Percentiles rank a stretch among this genome's conserved stretches.
Evolutionary conservation across 2,113 vertebrate species (phyloP).

Genomic region (Chionis minor): DNA sequence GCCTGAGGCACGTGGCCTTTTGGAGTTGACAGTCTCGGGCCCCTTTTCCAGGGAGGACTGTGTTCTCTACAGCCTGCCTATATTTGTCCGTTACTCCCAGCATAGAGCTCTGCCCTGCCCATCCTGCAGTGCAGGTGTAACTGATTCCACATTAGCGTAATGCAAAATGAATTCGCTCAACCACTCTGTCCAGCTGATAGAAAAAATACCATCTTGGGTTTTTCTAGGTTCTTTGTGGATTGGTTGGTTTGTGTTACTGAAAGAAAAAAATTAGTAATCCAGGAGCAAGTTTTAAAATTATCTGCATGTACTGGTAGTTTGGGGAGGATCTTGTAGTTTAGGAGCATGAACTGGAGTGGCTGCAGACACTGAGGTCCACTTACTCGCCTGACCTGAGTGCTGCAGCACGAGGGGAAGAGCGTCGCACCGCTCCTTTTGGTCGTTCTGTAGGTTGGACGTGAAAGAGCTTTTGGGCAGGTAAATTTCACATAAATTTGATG

Average conservation of each 20-base stretch:
- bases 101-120: background rate
- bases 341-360: background rate
- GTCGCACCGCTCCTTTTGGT: background rate
- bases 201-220: background rate
- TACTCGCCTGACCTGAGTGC: background rate
- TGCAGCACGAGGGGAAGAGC: background rate
- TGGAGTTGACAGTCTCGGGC: background rate
- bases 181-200: background rate
- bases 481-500: background rate
- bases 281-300: background rate
- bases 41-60: background rate
- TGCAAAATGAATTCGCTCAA: background rate
- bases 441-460: background rate
- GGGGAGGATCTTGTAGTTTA: background rate
- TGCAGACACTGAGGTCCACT: background rate
- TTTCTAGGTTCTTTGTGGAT: background rate
- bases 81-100: background rate
- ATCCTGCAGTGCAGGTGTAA: background rate
- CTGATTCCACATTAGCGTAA: background rate
- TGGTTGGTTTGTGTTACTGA: background rate
- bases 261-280: background rate
- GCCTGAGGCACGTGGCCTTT: background rate
- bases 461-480: background rate
- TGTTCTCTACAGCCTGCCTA: background rate
- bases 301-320: background rate